A percentile compares a stretch with the other conserved stretches of the same genome.
Evolutionary conservation across 2,113 vertebrate species (phyloP).

Genomic region (Rhegmatorhina hoffmannsi): DNA sequence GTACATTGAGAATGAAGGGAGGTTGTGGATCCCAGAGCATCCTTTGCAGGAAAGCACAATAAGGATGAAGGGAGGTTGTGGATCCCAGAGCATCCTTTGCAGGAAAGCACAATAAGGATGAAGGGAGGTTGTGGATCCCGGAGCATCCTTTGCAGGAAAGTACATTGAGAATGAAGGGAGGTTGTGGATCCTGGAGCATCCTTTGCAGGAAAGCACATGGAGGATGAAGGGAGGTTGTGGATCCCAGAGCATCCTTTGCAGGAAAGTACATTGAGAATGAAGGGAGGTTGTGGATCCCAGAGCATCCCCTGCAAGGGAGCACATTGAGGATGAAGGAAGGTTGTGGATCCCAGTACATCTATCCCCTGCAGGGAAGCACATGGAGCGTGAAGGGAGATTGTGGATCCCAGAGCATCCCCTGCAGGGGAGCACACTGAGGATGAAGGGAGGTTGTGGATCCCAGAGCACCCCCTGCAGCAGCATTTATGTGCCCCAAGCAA

Average conservation of each 20-base stretch:
- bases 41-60: fast-evolving
- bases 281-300: neutral
- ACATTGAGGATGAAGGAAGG: neutral
- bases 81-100: neutral
- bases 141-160: fast-evolving
- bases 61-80: neutral
- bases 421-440: neutral
- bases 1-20: too few species aligned
- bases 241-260: fast-evolving
- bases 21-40: neutral
- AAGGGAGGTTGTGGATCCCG: neutral
- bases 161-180: neutral
- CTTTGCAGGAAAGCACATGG: neutral
- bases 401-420: neutral
- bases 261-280: too few species aligned
- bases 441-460: neutral
- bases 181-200: neutral
- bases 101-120: neutral
- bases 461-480: fast-evolving
- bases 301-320: neutral
- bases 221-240: neutral
- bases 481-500: neutral
- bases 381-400: neutral
- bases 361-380: neutral
- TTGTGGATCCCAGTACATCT: neutral